These are phyloP conservation scores for Cairina moschata DNA, from an alignment of 2,113 vertebrate species.

Conservation along the genomic window DNA sequence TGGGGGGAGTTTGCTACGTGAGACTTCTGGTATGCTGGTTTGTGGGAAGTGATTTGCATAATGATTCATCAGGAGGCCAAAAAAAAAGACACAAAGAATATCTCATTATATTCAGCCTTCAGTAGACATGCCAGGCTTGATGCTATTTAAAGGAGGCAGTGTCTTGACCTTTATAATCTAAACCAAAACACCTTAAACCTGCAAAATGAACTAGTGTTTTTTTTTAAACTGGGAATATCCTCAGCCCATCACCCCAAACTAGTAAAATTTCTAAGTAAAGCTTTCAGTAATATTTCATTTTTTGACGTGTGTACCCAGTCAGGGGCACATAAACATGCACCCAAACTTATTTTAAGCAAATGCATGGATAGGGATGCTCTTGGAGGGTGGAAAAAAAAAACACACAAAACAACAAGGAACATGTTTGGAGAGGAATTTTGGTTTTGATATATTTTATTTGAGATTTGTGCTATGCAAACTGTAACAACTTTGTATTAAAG, in stretches of 20 bases:
- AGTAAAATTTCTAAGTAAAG: not conserved
- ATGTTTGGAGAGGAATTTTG: not conserved
- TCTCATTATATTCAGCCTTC: not conserved
- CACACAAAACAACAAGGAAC: not conserved
- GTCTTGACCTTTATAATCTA: not conserved
- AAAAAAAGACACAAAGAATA: not conserved
- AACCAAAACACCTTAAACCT: not conserved
- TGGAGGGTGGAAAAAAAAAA: rapidly evolving
- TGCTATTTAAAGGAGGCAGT: not conserved
- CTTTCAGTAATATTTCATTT: not conserved
- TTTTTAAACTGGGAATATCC: not conserved
- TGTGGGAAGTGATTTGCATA: conserved; percentile 28
- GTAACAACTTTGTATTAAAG: not conserved
- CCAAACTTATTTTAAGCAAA: not conserved
- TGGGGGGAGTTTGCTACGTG: not conserved
- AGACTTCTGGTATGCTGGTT: not conserved
- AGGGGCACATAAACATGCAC: not conserved
- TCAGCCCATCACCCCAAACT: not conserved
- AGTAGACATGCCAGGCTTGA: not conserved
- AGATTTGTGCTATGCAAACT: not conserved
- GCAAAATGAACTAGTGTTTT: not conserved
- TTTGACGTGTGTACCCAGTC: not conserved
- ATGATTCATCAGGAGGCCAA: not conserved
- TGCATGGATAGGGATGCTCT: not conserved
- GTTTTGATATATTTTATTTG: not conserved